Conservation (phyloP, 2,888 invertebrate genomes). For the Orthosia gothica region DNA sequence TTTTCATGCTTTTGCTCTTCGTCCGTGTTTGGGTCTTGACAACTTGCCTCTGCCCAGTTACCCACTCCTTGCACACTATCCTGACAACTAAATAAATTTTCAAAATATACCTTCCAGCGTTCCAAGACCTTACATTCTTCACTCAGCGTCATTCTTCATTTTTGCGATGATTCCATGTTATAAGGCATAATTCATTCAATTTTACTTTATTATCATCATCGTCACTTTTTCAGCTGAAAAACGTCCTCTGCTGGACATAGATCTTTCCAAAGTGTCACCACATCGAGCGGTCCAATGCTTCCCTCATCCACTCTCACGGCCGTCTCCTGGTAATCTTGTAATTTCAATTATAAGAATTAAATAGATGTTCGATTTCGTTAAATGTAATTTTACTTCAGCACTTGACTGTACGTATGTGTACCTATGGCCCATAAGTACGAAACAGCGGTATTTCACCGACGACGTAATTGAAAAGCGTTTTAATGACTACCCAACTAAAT, state of each 20-base stretch:
- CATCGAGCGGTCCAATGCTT: background rate
- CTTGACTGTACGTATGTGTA: slow-evolving; percentile 1
- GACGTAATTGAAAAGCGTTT: slow-evolving; percentile 73
- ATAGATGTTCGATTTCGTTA: background rate
- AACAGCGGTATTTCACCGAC: slow-evolving; percentile 62
- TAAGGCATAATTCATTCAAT: no score
- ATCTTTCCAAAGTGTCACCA: background rate
- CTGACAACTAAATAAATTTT: no score
- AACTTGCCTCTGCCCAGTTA: no score
- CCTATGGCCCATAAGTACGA: slow-evolving; percentile 46
- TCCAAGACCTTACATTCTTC: no score
- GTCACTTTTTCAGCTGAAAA: background rate
- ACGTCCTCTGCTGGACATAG: background rate
- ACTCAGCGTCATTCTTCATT: no score
- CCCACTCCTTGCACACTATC: no score
- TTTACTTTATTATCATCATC: background rate
- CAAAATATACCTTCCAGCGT: no score
- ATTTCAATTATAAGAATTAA: background rate
- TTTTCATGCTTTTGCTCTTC: no score
- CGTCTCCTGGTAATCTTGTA: background rate
- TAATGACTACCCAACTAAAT: slow-evolving; percentile 73
- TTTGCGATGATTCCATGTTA: no score
- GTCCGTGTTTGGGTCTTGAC: no score
- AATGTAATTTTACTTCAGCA: background rate
- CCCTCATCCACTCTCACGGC: background rate